phyloP scores from a whole-genome alignment of 2,888 invertebrate genomes.

The Drosophila histrio region DNA sequence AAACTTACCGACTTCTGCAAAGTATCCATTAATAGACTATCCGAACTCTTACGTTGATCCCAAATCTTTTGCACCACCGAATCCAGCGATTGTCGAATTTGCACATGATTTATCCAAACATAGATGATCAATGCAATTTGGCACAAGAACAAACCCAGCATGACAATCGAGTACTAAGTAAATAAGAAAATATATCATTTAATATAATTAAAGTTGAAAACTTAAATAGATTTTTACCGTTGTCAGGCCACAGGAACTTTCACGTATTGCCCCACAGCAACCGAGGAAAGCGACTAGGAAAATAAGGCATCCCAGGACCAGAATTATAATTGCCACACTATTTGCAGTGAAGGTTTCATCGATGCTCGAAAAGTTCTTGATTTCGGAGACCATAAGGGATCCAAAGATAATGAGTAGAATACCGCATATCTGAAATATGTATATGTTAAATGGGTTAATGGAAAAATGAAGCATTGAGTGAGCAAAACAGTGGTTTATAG shows the following conservation, averaged over 20 bases:
- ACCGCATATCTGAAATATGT: slow-evolving; percentile 87
- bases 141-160: slow-evolving; percentile 89
- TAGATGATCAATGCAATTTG: slow-evolving; percentile 89
- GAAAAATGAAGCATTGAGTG: background rate
- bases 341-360: slow-evolving; percentile 84
- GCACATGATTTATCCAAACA: slow-evolving; percentile 87
- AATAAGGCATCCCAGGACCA: slow-evolving; percentile 89
- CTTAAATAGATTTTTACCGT: slow-evolving; percentile 86
- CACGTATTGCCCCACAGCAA: slow-evolving; percentile 94
- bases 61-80: slow-evolving; percentile 85
- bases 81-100: slow-evolving; percentile 85
- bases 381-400: slow-evolving; percentile 87
- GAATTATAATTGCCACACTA: slow-evolving; percentile 88
- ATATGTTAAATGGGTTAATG: background rate
- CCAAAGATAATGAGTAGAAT: slow-evolving; percentile 89
- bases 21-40: slow-evolving; percentile 72
- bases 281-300: slow-evolving; percentile 94
- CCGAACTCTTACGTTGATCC: slow-evolving; percentile 60
- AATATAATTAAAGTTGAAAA: background rate
- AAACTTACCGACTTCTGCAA: slow-evolving; percentile 74
- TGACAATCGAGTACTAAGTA: slow-evolving; percentile 89
- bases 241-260: slow-evolving; percentile 93
- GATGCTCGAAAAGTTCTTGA: slow-evolving; percentile 85
- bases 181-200: background rate
- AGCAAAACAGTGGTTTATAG: background rate